These are phyloP conservation scores for Alloplasta piceator DNA, from an alignment of 2,888 invertebrate species.

Conservation along the genomic window DNA sequence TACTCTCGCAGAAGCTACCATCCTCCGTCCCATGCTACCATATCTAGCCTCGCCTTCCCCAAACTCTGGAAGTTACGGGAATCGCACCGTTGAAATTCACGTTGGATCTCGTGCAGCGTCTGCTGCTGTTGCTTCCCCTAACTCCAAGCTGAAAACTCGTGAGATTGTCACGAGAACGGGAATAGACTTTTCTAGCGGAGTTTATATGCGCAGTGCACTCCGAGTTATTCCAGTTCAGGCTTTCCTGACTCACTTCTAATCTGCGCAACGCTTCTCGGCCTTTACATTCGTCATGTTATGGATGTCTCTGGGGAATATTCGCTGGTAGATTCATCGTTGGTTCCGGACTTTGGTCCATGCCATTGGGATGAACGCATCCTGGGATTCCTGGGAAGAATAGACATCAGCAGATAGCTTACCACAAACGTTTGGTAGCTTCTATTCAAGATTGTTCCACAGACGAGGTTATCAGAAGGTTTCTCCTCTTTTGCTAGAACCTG, in stretches of 20 bases:
- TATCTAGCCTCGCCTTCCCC: slow-evolving; percentile 1
- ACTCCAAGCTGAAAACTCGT: slow-evolving; percentile 42
- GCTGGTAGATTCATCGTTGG: slow-evolving; percentile 10
- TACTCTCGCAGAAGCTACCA: slow-evolving; percentile 56
- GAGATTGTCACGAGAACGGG: slow-evolving; percentile 45
- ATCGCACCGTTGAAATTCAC: slow-evolving; percentile 67
- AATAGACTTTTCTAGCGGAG: slow-evolving; percentile 51
- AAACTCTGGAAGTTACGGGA: slow-evolving; percentile 73
- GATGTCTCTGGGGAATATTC: slow-evolving; percentile 2
- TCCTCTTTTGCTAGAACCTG: too few species aligned
- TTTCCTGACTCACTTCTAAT: slow-evolving; percentile 14
- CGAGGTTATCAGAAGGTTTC: too few species aligned
- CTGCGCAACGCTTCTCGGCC: slow-evolving; percentile 27
- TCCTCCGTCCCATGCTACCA: slow-evolving; percentile 60
- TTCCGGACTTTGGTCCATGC: too few species aligned
- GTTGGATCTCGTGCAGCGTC: slow-evolving; percentile 17
- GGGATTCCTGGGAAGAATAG: too few species aligned
- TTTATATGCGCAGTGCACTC: slow-evolving; percentile 29
- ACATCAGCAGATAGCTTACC: too few species aligned
- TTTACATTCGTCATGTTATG: not conserved
- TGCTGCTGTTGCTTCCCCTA: not conserved
- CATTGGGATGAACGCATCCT: too few species aligned
- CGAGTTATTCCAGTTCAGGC: not conserved
- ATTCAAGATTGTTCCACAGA: too few species aligned
- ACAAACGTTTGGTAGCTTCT: too few species aligned